phyloP scores from a whole-genome alignment of 2,797 vertebrate species.

The Hippocampus kuda region DNA sequence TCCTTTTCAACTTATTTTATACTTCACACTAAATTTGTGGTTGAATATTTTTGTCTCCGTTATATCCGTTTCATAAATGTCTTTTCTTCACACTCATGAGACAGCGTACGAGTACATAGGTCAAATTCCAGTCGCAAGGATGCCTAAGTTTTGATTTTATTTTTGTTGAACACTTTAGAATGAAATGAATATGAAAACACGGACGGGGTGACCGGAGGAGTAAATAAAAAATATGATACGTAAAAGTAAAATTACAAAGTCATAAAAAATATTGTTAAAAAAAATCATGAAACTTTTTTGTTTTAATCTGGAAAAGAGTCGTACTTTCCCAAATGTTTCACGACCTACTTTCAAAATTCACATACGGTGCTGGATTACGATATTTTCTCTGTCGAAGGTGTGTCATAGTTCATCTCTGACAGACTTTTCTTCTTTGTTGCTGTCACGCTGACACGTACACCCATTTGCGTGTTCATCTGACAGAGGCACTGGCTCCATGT shows the following conservation, averaged over 20 bases:
- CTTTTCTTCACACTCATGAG: background rate
- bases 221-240: no score
- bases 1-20: no score
- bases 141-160: background rate
- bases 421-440: background rate
- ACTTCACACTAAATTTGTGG: background rate
- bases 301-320: background rate
- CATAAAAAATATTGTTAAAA: background rate
- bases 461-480: slow-evolving; percentile 17
- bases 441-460: slow-evolving; percentile 33
- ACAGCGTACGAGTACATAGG: no score
- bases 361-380: background rate
- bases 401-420: slow-evolving; percentile 34
- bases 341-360: background rate
- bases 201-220: background rate
- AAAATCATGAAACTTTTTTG: no score
- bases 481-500: slow-evolving; percentile 59
- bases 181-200: background rate
- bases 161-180: background rate
- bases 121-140: no score
- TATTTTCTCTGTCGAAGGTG: background rate
- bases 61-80: no score
- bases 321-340: background rate
- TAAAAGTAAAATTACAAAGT: background rate
- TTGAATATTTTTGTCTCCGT: background rate